Base-by-base conservation (phyloP, 2,113 vertebrate species). In the Corvus moneduloides region DNA sequence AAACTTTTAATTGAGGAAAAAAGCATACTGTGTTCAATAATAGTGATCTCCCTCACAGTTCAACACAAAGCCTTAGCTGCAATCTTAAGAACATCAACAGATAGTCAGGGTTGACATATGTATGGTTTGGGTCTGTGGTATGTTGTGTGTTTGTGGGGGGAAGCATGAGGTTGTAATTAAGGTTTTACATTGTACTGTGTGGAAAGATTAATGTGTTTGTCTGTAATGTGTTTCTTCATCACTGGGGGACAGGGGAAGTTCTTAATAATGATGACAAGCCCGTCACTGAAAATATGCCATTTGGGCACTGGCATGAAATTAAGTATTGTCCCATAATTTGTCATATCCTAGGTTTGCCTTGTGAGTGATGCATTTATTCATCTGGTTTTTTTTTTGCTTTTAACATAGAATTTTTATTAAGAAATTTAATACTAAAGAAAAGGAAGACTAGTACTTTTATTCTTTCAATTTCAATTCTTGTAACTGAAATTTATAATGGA, bases 81-180 rank as follows among this genome's bases (percentile, higher is more conserved):
- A 88, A 5, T 59, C 68, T 77, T 51, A 71, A 46, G 84, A 90
- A 56, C 52, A 52, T 93, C 67, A 80, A 4, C 82, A 94, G 89
- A 95, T 90, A 90, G 26, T 90, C 58, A 48, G 87, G 63, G 81
- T 43, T 96, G 91, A 96, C 84, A 91, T 85, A 62, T 55, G 78
- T 79, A 71, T 4, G 32, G 37, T 89, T 93, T 88, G 72, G 88
- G 67, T 80, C 82, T 93, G 91, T 73, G 87, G 54, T 73, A 32
- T 91, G 81, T 87, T 96, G 84, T 87, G 71, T 90, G 75, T 94
- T 95, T 96, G 94, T 74, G 59, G 91, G 91, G 66, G 51, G 41
- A 96, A 93, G 78, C 95, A 96, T 96, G 90, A 96, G 95, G 95
- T 96, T 97, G 82, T 90, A 94, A 96, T 97, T 97, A 96, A 96